Evolutionary conservation across 2,888 invertebrate genomes (phyloP).

Genomic region (Chrysotoxum bicinctum): DNA sequence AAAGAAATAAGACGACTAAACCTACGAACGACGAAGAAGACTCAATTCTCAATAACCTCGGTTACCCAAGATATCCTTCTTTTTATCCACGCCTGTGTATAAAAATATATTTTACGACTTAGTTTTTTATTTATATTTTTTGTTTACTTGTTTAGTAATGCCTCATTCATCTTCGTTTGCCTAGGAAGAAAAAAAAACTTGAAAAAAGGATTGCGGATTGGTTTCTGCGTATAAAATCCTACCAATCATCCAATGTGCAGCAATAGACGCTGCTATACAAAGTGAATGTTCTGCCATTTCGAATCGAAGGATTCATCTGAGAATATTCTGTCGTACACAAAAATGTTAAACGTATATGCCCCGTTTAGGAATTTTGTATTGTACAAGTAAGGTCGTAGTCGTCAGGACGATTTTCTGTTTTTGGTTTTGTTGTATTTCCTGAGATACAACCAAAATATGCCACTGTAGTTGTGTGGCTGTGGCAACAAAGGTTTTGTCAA

Average conservation of each 20-base stretch:
- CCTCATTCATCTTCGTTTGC: slow-evolving; percentile 31
- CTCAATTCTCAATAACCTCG: not conserved
- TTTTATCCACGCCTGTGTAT: not conserved
- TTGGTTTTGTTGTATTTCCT: not conserved
- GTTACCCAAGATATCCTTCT: not conserved
- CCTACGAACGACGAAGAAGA: not conserved
- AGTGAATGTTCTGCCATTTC: slow-evolving; percentile 19
- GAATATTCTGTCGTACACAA: slow-evolving; percentile 24
- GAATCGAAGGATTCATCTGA: slow-evolving; percentile 19
- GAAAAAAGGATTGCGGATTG: slow-evolving; percentile 7
- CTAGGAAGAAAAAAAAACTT: not conserved
- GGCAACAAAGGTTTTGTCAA: slow-evolving; percentile 53
- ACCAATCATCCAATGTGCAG: slow-evolving; percentile 43
- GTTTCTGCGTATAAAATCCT: slow-evolving; percentile 15
- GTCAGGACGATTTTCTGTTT: not conserved
- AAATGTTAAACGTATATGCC: not conserved
- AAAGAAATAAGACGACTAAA: not conserved
- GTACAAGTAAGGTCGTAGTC: too few species aligned
- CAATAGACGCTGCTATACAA: not conserved
- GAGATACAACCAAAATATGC: slow-evolving; percentile 7
- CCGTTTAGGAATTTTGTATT: not conserved
- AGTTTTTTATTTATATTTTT: not conserved
- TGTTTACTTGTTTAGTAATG: not conserved
- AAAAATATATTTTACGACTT: slow-evolving; percentile 21
- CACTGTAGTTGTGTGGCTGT: slow-evolving; percentile 26